phyloP scores from a whole-genome alignment of 2,113 vertebrate genomes.

The Indri indri region DNA sequence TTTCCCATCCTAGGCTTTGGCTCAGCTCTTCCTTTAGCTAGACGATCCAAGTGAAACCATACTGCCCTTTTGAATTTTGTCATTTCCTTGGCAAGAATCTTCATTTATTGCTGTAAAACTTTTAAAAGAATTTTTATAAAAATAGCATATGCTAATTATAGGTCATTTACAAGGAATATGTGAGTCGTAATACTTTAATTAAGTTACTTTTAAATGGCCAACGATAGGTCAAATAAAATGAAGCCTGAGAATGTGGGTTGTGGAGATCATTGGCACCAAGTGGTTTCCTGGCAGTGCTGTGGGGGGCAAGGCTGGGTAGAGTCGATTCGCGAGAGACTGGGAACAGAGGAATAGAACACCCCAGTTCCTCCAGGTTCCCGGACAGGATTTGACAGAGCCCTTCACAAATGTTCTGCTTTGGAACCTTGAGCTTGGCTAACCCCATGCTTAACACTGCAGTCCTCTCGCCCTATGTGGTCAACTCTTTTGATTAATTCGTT shows the following conservation, averaged over 20 bases:
- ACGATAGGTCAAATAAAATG: not conserved
- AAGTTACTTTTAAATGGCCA: not conserved
- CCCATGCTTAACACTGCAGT: not conserved
- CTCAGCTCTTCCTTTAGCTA: not conserved
- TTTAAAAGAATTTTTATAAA: not conserved
- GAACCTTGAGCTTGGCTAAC: not conserved
- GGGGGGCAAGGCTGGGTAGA: not conserved
- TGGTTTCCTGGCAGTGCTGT: not conserved
- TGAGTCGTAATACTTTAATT: not conserved
- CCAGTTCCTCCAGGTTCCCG: not conserved
- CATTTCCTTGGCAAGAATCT: conserved; percentile 1
- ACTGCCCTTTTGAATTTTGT: not conserved
- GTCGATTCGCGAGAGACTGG: not conserved
- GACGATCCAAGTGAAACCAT: not conserved
- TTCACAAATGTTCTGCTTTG: not conserved
- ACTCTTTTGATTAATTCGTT: not conserved
- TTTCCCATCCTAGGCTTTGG: not conserved
- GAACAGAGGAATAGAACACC: not conserved
- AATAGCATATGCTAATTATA: not conserved
- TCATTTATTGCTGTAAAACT: not conserved
- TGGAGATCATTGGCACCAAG: not conserved
- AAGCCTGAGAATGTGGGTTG: not conserved
- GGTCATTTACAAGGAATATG: not conserved
- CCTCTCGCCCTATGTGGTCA: not conserved
- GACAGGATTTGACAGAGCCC: not conserved